A percentile compares a stretch with the other conserved stretches of the same genome.
Evolutionary conservation across 1,140 invertebrate species (phyloP).

Genomic region (Periplaneta americana): DNA sequence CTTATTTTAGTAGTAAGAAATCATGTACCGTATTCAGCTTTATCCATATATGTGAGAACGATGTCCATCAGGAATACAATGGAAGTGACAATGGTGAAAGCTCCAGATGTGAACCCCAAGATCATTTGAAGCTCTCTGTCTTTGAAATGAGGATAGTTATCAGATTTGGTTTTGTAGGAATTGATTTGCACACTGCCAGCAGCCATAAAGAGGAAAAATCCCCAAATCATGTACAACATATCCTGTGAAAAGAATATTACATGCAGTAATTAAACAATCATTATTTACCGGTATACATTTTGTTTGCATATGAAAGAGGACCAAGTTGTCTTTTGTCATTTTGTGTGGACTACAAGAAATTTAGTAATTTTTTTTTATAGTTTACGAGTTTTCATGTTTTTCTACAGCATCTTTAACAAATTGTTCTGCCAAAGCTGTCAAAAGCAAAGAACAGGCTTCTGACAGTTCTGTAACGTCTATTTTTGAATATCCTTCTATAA

Average conservation of each 20-base stretch:
- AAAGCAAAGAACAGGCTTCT: too few relatives aligned
- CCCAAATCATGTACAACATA: constrained; percentile 9
- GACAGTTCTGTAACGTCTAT: too few relatives aligned
- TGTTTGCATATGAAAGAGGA: background rate
- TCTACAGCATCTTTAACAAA: too few relatives aligned
- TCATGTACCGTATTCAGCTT: background rate
- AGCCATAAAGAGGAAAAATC: constrained; percentile 12
- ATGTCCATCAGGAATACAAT: constrained; percentile 9
- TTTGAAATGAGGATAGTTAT: background rate
- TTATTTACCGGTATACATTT: too few relatives aligned
- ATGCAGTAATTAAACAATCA: too few relatives aligned
- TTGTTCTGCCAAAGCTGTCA: too few relatives aligned
- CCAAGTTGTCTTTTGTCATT: too few relatives aligned
- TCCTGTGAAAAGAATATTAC: constrained; percentile 6
- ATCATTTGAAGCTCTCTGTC: background rate
- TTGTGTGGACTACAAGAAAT: too few relatives aligned
- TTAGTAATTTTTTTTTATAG: too few relatives aligned
- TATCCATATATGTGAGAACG: constrained; percentile 1
- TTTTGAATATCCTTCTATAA: too few relatives aligned
- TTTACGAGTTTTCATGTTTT: too few relatives aligned
- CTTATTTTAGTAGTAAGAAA: too few relatives aligned
- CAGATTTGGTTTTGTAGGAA: background rate
- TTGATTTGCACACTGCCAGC: constrained; percentile 6
- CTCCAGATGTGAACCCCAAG: constrained; percentile 1
- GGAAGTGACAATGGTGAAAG: constrained; percentile 12